These are phyloP conservation scores for Neoitamus cyanurus DNA, from an alignment of 2,888 invertebrate genomes.

Conservation along the genomic window DNA sequence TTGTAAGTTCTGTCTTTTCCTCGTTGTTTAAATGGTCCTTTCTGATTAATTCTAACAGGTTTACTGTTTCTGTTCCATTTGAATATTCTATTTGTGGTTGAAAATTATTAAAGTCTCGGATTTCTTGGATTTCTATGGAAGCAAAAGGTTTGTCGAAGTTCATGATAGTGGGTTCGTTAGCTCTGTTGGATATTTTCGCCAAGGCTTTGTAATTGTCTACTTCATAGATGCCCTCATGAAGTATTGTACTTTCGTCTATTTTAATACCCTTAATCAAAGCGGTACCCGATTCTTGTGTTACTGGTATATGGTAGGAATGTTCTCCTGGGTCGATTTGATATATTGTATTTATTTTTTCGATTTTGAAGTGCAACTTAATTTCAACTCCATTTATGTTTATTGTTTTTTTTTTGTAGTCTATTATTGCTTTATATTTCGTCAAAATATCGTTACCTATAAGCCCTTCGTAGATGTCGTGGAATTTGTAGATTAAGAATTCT, in stretches of 20 bases:
- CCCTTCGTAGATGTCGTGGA: constrained; percentile 29
- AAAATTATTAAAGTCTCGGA: not conserved
- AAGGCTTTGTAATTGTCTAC: not conserved
- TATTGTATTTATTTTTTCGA: not conserved
- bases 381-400: not conserved
- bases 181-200: not conserved
- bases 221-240: not conserved
- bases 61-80: too few relatives aligned
- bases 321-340: not conserved
- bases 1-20: not conserved
- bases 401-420: not conserved
- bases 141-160: not conserved
- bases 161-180: not conserved
- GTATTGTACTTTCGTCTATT: not conserved
- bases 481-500: not conserved
- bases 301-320: not conserved
- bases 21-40: constrained; percentile 3
- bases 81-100: not conserved
- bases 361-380: not conserved
- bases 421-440: not conserved
- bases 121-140: not conserved
- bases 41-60: not conserved
- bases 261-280: not conserved
- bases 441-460: constrained; percentile 31
- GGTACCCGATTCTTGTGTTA: not conserved